phyloP scores from a whole-genome alignment of 2,113 vertebrate species.

The Myodes glareolus region DNA sequence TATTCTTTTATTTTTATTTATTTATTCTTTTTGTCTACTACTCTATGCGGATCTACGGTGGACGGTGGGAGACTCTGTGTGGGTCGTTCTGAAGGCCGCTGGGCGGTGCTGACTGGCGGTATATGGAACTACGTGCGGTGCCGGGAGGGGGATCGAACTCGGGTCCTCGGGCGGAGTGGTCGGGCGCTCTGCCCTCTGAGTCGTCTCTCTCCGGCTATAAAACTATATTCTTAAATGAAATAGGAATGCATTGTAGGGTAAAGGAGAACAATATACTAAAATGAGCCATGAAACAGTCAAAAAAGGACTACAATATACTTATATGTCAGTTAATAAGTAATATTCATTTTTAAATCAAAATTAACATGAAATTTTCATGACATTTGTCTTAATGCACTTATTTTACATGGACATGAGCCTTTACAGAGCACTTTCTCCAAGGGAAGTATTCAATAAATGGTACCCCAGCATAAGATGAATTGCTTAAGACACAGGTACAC shows the following conservation, averaged over 20 bases:
- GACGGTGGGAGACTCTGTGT: no score
- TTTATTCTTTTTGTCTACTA: no score
- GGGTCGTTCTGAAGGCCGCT: no score
- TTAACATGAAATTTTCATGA: not conserved
- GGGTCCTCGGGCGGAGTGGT: no score
- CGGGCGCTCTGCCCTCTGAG: no score
- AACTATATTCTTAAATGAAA: not conserved
- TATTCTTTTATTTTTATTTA: no score
- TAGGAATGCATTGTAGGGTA: not conserved
- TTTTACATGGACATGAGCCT: not conserved
- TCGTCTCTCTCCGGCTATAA: no score
- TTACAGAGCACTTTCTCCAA: no score
- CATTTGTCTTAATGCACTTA: not conserved
- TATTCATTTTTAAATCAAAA: not conserved
- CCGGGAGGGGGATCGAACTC: no score
- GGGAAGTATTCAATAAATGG: not conserved
- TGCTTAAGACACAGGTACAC: not conserved
- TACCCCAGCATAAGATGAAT: not conserved
- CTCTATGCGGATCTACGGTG: no score
- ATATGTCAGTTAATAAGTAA: not conserved
- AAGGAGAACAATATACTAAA: not conserved
- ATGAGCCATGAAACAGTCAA: not conserved
- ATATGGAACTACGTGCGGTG: no score
- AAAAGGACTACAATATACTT: not conserved
- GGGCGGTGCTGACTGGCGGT: no score